These are phyloP conservation scores for Araneus ventricosus DNA, from an alignment of 1,140 invertebrate genomes.

Conservation along the genomic window DNA sequence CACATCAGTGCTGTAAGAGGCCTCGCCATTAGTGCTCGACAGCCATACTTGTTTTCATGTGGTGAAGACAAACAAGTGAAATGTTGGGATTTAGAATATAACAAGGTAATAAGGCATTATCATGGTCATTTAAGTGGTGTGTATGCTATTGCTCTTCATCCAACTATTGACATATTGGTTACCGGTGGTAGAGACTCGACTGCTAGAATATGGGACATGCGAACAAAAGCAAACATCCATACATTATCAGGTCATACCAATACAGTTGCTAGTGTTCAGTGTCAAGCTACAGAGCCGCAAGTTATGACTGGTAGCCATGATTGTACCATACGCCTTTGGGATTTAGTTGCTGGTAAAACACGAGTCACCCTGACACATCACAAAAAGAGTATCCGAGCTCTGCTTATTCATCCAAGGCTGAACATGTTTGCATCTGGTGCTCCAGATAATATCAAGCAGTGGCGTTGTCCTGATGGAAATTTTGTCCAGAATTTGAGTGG, in stretches of 20 bases:
- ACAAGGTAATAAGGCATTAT: constrained; percentile 99
- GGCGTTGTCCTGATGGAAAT: constrained; percentile 98
- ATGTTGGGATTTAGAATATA: constrained; percentile 99
- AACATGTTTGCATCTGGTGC: constrained; percentile 99
- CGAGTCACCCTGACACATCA: constrained; percentile 98
- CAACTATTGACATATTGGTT: constrained; percentile 96
- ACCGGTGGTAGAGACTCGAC: constrained; percentile 97
- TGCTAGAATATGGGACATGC: constrained; percentile 98
- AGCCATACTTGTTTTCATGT: constrained; percentile 99
- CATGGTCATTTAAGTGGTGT: constrained; percentile 99
- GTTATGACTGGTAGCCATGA: constrained; percentile 87
- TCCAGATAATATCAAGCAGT: constrained; percentile 99
- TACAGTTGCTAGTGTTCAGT: constrained; percentile 96
- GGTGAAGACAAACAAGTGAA: constrained; percentile 99
- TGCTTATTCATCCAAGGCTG: constrained; percentile 94
- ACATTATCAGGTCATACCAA: constrained; percentile 98
- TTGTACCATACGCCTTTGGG: constrained; percentile 94
- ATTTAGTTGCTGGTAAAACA: constrained; percentile 96
- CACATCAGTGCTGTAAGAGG: constrained; percentile 99
- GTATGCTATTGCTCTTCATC: constrained; percentile 96
- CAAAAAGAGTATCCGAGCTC: constrained; percentile 97
- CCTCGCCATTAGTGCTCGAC: constrained; percentile 93
- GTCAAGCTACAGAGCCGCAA: constrained; percentile 96
- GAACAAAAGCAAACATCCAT: constrained; percentile 99
- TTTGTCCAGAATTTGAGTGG: constrained; percentile 98